Evolutionary conservation across 2,797 vertebrate species (phyloP).

Genomic region (Pseudochaenichthys georgianus): DNA sequence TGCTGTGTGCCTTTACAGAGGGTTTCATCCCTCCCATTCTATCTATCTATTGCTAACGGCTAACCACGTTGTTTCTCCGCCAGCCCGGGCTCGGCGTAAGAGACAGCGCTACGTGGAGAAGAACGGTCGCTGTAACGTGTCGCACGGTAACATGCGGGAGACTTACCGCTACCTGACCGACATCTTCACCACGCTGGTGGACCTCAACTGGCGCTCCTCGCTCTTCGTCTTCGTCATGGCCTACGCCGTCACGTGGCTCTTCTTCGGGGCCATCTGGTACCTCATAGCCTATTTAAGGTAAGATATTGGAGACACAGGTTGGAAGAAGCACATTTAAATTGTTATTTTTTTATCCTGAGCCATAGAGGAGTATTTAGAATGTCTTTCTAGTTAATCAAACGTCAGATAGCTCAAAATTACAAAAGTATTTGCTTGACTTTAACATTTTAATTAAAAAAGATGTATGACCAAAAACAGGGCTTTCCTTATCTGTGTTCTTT

Average conservation of each 20-base stretch:
- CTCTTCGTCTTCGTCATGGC: conserved; percentile 97
- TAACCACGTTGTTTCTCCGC: neutral
- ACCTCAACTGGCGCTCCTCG: conserved; percentile 97
- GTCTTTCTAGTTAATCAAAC: neutral
- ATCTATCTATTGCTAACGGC: too few species aligned
- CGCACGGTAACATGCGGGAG: conserved; percentile 95
- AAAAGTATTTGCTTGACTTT: too few species aligned
- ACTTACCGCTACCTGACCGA: conserved; percentile 97
- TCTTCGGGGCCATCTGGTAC: conserved; percentile 98
- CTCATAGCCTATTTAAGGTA: conserved; percentile 94
- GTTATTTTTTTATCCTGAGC: neutral
- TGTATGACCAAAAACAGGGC: neutral
- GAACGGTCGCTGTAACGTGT: conserved; percentile 95
- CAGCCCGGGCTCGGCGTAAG: conserved; percentile 83
- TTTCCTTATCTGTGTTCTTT: neutral
- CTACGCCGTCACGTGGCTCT: conserved; percentile 97
- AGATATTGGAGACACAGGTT: conserved; percentile 10
- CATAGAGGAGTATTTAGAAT: neutral
- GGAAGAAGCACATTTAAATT: neutral
- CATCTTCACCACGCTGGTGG: conserved; percentile 98
- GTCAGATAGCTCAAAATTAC: neutral
- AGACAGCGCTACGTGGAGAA: conserved; percentile 97
- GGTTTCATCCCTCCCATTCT: too few species aligned
- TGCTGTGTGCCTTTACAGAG: too few species aligned
- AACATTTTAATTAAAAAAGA: too few species aligned